phyloP scores from a whole-genome alignment of 2,888 invertebrate species.

The Didymodactylos carnosus region DNA sequence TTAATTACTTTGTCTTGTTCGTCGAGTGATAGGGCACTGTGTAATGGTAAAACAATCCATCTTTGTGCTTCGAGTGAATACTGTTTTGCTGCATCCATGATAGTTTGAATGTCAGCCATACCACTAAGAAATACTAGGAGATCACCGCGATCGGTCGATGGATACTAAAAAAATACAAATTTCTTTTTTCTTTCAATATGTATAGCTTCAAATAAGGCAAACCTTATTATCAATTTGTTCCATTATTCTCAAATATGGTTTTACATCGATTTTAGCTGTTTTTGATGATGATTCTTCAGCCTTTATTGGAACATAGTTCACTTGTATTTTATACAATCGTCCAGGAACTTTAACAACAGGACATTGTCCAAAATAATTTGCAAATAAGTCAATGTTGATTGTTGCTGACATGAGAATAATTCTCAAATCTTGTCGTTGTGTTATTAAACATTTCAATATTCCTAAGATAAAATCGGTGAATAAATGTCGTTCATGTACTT shows the following conservation, averaged over 20 bases:
- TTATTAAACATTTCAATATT: slow-evolving; percentile 69
- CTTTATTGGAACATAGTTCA: slow-evolving; percentile 23
- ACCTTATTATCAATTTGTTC: slow-evolving; percentile 65
- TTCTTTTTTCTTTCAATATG: too few species aligned
- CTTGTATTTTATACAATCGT: slow-evolving; percentile 17
- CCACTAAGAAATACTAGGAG: slow-evolving; percentile 82
- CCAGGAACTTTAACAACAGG: slow-evolving; percentile 58
- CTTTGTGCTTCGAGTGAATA: slow-evolving; percentile 54
- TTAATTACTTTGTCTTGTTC: slow-evolving; percentile 73
- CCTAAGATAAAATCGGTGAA: slow-evolving; percentile 62
- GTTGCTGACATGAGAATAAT: slow-evolving; percentile 88
- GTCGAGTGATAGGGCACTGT: slow-evolving; percentile 68
- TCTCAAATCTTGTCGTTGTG: slow-evolving; percentile 56
- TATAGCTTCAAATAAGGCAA: too few species aligned
- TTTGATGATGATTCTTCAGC: slow-evolving; percentile 44
- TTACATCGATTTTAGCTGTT: slow-evolving; percentile 61
- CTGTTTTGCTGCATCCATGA: slow-evolving; percentile 63
- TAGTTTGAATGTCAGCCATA: slow-evolving; percentile 61
- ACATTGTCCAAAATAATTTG: slow-evolving; percentile 66
- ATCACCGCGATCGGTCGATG: slow-evolving; percentile 68
- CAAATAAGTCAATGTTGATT: slow-evolving; percentile 83
- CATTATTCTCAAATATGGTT: slow-evolving; percentile 73
- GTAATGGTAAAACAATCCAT: slow-evolving; percentile 80
- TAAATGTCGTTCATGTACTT: slow-evolving; percentile 81
- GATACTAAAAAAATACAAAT: slow-evolving; percentile 40